Evolutionary conservation across 2,888 invertebrate genomes (phyloP), one percentile per base, ranked within the genome.

Genomic region (Cheilosia variabilis): DNA sequence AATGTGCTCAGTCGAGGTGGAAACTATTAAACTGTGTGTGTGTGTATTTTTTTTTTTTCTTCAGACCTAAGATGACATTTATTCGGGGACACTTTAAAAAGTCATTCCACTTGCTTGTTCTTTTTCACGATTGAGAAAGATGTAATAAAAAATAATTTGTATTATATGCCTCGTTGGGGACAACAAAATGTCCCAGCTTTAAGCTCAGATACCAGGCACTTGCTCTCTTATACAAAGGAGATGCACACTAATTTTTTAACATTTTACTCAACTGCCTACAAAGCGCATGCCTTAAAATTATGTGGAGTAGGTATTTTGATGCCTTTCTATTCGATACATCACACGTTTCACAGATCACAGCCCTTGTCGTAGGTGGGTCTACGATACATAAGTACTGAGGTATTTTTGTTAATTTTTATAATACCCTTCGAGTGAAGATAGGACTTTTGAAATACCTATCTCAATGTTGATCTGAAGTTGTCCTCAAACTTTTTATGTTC

Each of bases 1-100:
- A 78, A 71, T 60, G 75, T 43, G 80, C 84, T 80, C 79, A 84
- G 37, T 80, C 22, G 68, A 43, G 77, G 83, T 22, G 69, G 69
- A 50, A 47, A 53, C 34, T 57, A 19, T 17, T 2, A 57, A 31
- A 31, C 9, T 9, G 9, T 31, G 5, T 24, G n/a, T 24, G 17
- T 68, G 15, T 45, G 7, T 34, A 9, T 34, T 17, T 7, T 27
- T 27, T 27, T 27, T 27, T 27, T 1, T 6, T 22, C 13, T 52
- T 15, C 13, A 22, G 1, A 13, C 13, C 13, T 37, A 0, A 13
- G 1, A 37, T 13, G 13, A 13, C 13, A 13, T 37, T 37, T 13
- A 4, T 37, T 13, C 0, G 10, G 10, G 13, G 4, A 37, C 0
- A 13, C 37, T 37, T 13, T 13, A 34, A 10, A 3, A 2, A 34